A percentile compares a stretch with the other conserved stretches of the same genome.
Evolutionary conservation across 1,140 invertebrate species (phyloP).

Genomic region (Anastrepha obliqua): DNA sequence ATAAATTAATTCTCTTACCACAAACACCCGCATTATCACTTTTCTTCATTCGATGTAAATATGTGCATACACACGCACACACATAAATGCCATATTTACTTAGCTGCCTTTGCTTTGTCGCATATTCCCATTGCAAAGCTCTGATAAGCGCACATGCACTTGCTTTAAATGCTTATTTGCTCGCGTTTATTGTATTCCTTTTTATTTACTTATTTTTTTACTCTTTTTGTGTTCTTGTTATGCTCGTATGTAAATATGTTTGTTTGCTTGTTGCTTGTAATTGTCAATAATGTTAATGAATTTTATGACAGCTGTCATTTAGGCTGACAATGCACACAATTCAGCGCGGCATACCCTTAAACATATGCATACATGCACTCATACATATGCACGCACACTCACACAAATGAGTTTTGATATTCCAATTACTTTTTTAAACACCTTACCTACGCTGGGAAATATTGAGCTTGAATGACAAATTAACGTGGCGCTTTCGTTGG

Average conservation of each 20-base stretch:
- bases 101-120: not conserved
- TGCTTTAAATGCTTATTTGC: conserved; percentile 26
- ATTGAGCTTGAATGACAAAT: not conserved
- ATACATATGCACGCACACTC: not conserved
- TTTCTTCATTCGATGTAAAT: too few relatives aligned
- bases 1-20: too few relatives aligned
- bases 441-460: not conserved
- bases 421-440: not conserved
- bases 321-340: not conserved
- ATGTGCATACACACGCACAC: not conserved
- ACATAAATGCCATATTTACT: not conserved
- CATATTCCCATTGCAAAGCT: too few relatives aligned
- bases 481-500: not conserved
- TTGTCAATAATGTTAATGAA: conserved; percentile 52
- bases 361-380: not conserved
- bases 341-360: not conserved
- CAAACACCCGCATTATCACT: too few relatives aligned
- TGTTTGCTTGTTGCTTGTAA: conserved; percentile 19
- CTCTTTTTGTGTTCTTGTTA: not conserved
- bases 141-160: not conserved
- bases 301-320: conserved; percentile 42
- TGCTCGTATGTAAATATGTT: not conserved
- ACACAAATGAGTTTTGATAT: not conserved
- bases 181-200: not conserved
- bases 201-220: conserved; percentile 17